Base-by-base conservation (phyloP, 2,797 vertebrate genomes). In the Decapterus maruadsi region DNA sequence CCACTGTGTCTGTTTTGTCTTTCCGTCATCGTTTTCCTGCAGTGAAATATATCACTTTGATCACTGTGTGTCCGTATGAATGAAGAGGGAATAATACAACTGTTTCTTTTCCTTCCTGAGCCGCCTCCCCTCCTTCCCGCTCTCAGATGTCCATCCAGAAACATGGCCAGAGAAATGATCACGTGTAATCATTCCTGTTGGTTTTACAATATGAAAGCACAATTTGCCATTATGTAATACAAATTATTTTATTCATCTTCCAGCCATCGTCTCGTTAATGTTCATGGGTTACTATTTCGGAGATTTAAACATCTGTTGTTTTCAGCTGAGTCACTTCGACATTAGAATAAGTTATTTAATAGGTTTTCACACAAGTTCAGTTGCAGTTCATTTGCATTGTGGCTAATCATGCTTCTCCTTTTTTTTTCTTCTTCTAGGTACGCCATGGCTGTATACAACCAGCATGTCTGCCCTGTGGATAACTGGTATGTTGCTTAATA, bases 371-470 rank as follows among this genome's bases (percentile, higher is more conserved):
- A 38, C 17, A 1, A 12, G 10, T 6, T 38, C 19, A 6, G 38
- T 38, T 19, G 13, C 8, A 38, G 16, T 38, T 58, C 4, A 0
- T 8, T 67, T 78, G 31, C 55, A 26, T 75, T 84, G 77, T 58
- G 5, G 14, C 55, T 81, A 54, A 81, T 69, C n/a, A 17, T 13
- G 17, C 7, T 48, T 1, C 38, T 11, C 10, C 9, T 38, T 40
- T 40, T 9, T 40, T 10, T 73, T 34, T 34, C 83, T 14, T 72
- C 13, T 80, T 86, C 10, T 75, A 96, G 95, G 77, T 96, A 96
- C 13, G 95, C 95, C 81, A 95, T 96, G 95, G 95, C 95, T 64
- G 85, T 96, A 62, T 95, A 95, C 92, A 96, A 96, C 90, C 95
- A 96, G 77, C 95, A 96, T 29, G 93, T 96, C 71, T 96, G 95